Conservation (phyloP, 2,797 vertebrate genomes). For the Echiichthys vipera region DNA sequence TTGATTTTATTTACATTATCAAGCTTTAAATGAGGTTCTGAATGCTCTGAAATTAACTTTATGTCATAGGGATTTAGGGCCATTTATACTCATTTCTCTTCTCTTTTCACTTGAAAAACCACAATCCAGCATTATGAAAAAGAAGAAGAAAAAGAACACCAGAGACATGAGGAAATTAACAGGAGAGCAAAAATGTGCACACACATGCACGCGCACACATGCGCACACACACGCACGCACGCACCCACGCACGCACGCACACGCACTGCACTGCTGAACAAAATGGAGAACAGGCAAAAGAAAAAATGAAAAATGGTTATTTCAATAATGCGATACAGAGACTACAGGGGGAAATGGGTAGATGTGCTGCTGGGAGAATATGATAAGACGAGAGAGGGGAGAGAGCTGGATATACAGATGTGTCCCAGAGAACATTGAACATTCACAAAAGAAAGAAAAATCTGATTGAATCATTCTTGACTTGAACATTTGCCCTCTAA, state of each 20-base stretch:
- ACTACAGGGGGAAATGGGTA: slow-evolving; percentile 42
- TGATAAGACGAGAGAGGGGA: slow-evolving; percentile 33
- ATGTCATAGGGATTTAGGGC: not conserved
- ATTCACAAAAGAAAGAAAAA: slow-evolving; percentile 8
- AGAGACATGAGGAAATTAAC: slow-evolving; percentile 13
- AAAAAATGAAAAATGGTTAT: slow-evolving; percentile 24
- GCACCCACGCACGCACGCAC: not conserved
- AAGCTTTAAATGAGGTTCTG: not conserved
- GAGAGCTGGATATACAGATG: slow-evolving; percentile 36
- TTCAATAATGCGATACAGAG: slow-evolving; percentile 59
- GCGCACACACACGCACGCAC: not conserved
- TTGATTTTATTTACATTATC: not conserved
- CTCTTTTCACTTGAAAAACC: not conserved
- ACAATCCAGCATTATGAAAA: slow-evolving; percentile 9
- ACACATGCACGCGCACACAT: not conserved
- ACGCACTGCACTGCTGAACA: slow-evolving; percentile 5
- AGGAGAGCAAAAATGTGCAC: not conserved
- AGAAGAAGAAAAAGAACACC: not conserved
- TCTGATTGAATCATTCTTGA: slow-evolving; percentile 13
- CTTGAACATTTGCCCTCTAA: not conserved
- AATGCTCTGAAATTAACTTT: not conserved
- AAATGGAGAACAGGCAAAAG: slow-evolving; percentile 10
- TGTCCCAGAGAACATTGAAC: slow-evolving; percentile 33
- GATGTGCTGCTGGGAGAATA: slow-evolving; percentile 37
- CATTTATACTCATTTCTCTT: not conserved